Percentiles rank a stretch among this genome's conserved stretches.
These are phyloP conservation scores for Tetragnatha montana DNA, from an alignment of 2,888 invertebrate genomes.

Conservation along the genomic window DNA sequence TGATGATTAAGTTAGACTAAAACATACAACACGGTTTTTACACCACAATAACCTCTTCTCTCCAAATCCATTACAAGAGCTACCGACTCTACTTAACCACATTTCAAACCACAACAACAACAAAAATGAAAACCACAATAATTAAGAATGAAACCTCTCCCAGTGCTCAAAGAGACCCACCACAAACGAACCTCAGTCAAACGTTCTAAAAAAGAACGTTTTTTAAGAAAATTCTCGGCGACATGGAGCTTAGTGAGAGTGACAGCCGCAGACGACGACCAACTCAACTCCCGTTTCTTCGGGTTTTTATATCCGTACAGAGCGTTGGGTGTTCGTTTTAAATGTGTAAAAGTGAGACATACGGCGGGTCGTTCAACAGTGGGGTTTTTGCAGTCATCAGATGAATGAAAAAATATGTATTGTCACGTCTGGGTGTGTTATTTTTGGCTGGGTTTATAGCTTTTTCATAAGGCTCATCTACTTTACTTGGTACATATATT, in stretches of 20 bases:
- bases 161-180: not conserved
- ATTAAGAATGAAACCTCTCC: not conserved
- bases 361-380: not conserved
- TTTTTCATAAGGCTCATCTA: not conserved
- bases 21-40: no score
- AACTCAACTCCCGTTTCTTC: not conserved
- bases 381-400: not conserved
- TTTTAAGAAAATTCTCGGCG: not conserved
- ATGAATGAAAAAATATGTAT: not conserved
- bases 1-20: no score
- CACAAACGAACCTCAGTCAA: not conserved
- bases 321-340: not conserved
- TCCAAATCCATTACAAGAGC: no score
- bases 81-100: no score
- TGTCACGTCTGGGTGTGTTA: not conserved
- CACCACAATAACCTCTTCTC: no score
- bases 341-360: not conserved
- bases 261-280: constrained; percentile 15
- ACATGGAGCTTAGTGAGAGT: constrained; percentile 9
- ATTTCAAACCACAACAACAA: no score
- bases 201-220: not conserved
- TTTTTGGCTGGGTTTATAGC: not conserved
- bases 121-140: not conserved
- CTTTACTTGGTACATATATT: no score
- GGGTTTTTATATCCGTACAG: not conserved